Conservation (phyloP, 2,113 vertebrate species). For the Rhinogobius similis region DNA sequence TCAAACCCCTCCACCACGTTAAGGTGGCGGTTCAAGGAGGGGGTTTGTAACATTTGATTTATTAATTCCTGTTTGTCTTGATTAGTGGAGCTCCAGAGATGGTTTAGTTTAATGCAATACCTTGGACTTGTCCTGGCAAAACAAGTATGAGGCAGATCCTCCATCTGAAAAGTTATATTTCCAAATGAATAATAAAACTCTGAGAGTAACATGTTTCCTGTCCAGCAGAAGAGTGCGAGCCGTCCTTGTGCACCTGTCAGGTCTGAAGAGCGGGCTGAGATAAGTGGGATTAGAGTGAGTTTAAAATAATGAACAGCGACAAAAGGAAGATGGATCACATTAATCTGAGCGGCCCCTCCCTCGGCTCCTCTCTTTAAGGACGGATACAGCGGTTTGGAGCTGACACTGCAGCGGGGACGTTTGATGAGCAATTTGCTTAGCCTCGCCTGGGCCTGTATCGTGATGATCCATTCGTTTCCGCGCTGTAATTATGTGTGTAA, state of each 20-base stretch:
- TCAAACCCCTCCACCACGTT: no score
- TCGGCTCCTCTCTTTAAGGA: conserved; percentile 20
- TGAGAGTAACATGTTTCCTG: neutral
- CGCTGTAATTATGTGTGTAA: conserved; percentile 77
- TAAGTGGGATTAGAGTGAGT: conserved; percentile 62
- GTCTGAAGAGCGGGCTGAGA: conserved; percentile 27
- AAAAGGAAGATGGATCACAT: conserved; percentile 76
- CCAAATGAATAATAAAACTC: no score
- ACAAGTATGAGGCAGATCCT: no score
- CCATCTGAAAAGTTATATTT: no score
- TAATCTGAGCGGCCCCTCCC: conserved; percentile 64
- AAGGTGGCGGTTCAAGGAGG: no score
- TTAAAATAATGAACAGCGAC: conserved; percentile 71
- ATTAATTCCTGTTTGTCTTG: no score
- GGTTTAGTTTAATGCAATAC: no score
- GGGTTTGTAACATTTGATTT: no score
- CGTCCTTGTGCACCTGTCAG: conserved; percentile 52
- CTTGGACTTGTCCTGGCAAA: no score
- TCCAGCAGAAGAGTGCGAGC: conserved; percentile 3
- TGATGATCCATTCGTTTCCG: conserved; percentile 79
- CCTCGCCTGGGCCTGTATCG: conserved; percentile 74
- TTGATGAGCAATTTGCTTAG: conserved; percentile 80
- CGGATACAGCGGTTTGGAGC: conserved; percentile 63
- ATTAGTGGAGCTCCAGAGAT: no score
- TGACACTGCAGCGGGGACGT: conserved; percentile 69